Base-by-base conservation (phyloP, 2,113 vertebrate genomes). In the Brevimyrus niger region DNA sequence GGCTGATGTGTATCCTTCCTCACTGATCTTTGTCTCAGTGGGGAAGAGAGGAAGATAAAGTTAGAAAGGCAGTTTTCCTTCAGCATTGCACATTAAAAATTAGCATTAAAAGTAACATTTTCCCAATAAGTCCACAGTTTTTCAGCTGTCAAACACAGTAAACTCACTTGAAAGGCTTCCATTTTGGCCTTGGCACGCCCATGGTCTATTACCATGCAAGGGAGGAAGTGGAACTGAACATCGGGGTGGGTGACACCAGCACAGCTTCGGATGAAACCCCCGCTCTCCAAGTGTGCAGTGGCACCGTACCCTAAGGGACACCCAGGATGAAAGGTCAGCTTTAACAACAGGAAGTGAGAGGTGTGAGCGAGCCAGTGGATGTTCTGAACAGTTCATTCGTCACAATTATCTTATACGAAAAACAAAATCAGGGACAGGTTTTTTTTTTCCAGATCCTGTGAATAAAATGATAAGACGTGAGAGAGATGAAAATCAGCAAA, bases 221-320 rank as follows among this genome's bases (percentile, higher is more conserved):
- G 98, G 86, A 99, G 94, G 91, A 99, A 99, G 89, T 99, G 98
- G 93, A 98, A 99, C 95, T 99, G 98, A 90, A 99, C 97, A 91
- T 99, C 97, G 0, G 98, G 98, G 90, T 99, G 97, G 69, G 95
- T 51, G 89, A 99, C 94, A 0, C 94, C 95, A 0, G 97, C 94
- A 7, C 93, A 94, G 92, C 98, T 98, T 87, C 98, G 96, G 91
- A 99, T 97, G 91, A 99, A 99, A 0, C 98, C 98, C 9, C 98
- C 98, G 0, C 97, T 98, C 92, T 99, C 98, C 88, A 99, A 87
- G 90, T 99, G 98, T 46, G 97, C 93, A 23, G 97, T 98, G 42
- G 98, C 97, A 90, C 98, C 98, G 0, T 97, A 94, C 82, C 98
- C 98, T 99, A 46, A 38, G 27, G 47, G 10, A 10, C 11, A 87